Percentiles rank a stretch among this genome's conserved stretches.
phyloP scores from a whole-genome alignment of 2,113 vertebrate species.

The Petaurus breviceps region DNA sequence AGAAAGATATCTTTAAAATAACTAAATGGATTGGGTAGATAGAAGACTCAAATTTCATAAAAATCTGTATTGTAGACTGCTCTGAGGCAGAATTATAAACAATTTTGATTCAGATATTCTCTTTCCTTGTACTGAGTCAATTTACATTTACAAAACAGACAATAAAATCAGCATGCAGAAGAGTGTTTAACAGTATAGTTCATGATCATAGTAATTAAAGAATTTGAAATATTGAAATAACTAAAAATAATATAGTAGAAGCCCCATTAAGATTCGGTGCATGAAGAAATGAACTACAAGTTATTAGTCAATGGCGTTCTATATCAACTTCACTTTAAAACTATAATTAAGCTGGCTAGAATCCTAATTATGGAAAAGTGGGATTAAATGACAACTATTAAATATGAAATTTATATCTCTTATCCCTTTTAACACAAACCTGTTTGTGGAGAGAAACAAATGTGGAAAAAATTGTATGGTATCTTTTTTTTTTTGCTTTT shows the following conservation, averaged over 20 bases:
- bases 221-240: background rate
- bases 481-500: too few relatives aligned
- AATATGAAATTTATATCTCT: background rate
- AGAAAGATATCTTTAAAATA: background rate
- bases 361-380: background rate
- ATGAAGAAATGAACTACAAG: background rate
- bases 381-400: background rate
- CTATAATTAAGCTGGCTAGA: background rate
- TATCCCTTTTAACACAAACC: background rate
- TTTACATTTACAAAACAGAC: background rate
- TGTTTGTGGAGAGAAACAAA: background rate
- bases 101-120: background rate
- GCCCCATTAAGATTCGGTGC: background rate
- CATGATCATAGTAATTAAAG: background rate
- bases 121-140: background rate
- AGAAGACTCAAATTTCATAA: background rate
- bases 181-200: background rate
- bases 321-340: background rate
- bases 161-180: background rate
- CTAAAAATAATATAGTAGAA: background rate
- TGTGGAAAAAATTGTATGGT: background rate
- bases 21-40: background rate
- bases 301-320: background rate
- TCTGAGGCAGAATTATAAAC: background rate
- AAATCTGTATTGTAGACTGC: background rate